These are phyloP conservation scores for Sebastiscus albofasciatus DNA, from an alignment of 2,797 vertebrate species.

Conservation along the genomic window DNA sequence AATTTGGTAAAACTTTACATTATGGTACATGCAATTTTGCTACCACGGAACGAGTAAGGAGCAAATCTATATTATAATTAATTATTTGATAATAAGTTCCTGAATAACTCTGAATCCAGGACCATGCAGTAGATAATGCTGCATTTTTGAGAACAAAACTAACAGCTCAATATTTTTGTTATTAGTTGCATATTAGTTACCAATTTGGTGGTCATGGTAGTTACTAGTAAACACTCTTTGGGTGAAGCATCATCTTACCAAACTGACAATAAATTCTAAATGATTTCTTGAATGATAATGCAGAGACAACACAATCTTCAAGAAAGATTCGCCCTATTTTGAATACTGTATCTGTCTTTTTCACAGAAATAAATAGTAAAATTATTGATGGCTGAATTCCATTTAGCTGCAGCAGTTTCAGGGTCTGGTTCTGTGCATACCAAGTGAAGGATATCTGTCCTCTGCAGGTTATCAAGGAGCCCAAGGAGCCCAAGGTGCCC, in stretches of 20 bases:
- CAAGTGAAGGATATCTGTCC: conserved; percentile 9
- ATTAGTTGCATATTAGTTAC: not conserved
- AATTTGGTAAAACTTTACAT: not conserved
- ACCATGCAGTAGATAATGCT: no score
- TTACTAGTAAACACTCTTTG: not conserved
- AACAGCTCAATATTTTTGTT: no score
- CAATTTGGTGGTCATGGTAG: not conserved
- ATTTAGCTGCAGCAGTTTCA: not conserved
- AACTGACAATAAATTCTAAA: not conserved
- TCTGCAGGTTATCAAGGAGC: conserved; percentile 73
- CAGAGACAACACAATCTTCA: not conserved
- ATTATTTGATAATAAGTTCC: not conserved
- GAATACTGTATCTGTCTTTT: not conserved
- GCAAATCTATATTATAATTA: not conserved
- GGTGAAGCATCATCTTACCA: not conserved
- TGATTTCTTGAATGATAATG: not conserved
- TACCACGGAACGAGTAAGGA: not conserved
- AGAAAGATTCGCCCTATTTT: not conserved
- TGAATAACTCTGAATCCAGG: no score
- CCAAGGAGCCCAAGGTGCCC: conserved; percentile 62
- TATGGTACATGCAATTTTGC: not conserved
- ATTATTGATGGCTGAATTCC: not conserved
- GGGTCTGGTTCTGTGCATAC: not conserved
- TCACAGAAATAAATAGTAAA: not conserved
- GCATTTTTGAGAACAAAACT: no score